phyloP scores from a whole-genome alignment of 2,797 vertebrate species.

The Poeciliopsis presidionis region DNA sequence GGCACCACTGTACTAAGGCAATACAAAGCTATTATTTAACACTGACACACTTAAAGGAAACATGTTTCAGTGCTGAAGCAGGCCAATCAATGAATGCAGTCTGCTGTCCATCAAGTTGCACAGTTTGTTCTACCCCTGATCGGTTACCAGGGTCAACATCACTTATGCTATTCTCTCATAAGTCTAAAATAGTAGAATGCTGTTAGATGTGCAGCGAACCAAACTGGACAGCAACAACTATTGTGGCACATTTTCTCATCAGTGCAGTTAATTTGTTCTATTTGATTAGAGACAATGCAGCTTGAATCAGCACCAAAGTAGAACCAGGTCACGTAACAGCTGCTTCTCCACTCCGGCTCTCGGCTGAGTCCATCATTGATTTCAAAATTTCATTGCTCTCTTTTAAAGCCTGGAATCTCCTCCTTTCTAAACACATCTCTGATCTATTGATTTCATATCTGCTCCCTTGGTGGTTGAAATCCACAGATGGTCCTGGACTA shows the following conservation, averaged over 20 bases:
- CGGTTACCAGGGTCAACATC: background rate
- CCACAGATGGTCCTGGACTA: background rate
- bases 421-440: slow-evolving; percentile 1
- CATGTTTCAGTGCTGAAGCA: no score
- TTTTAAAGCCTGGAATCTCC: background rate
- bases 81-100: background rate
- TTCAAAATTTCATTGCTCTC: background rate
- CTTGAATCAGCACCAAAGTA: background rate
- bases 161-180: background rate
- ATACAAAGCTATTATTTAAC: no score
- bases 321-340: background rate
- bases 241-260: background rate
- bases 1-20: no score
- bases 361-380: background rate
- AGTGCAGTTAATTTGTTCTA: background rate
- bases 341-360: background rate
- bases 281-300: background rate
- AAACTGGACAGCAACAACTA: background rate
- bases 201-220: background rate
- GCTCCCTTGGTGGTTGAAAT: background rate
- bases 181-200: background rate
- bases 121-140: no score
- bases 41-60: no score
- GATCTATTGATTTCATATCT: background rate
- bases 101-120: background rate